Evolutionary conservation across 2,797 vertebrate species (phyloP), one percentile per base, ranked within the genome.

Genomic region (Pitangus sulphuratus): DNA sequence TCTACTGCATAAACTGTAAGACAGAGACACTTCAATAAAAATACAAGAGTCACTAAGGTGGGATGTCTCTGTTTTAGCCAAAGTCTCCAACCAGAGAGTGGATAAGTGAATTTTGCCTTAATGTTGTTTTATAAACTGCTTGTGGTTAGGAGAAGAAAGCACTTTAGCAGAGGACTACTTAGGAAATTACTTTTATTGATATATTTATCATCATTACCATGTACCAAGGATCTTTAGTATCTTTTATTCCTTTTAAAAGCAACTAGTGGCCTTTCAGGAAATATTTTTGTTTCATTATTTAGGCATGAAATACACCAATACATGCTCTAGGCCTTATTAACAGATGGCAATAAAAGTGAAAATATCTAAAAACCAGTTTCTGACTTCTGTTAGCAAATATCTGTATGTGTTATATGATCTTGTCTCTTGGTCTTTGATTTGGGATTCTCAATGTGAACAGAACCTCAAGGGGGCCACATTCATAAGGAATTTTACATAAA

Each of bases 181-280:
- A 81, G 75, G 69, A 94, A 95, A 96, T 96, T 72, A 94, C 26
- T 90, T 89, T 74, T 84, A 92, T 89, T 90, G 86, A 94, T 83
- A 81, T 83, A 92, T 94, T 95, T 89, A 85, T 76, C n/a, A 58
- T 86, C 65, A 88, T 92, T 94, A 78, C 7, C 17, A 31, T 35
- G 45, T 78, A 93, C 47, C 25, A 78, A 81, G 61, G 57, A 69
- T 45, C 17, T 75, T 85, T 48, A 77, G 30, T 54, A 69, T 71
- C 8, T 78, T 87, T 78, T 78, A 93, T 87, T 85, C 28, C 56
- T 78, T 90, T 92, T 71, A 85, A 92, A 92, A 94, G 61, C 45
- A 68, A 26, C 53, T 75, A 65, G n/a, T 75, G 25, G 15, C 53
- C 50, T 93, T 92, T 77, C 84, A 87, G 50, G 28, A 94, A 64